These are phyloP conservation scores for Branchinecta lindahli DNA, from an alignment of 1,140 invertebrate genomes.

Conservation along the genomic window DNA sequence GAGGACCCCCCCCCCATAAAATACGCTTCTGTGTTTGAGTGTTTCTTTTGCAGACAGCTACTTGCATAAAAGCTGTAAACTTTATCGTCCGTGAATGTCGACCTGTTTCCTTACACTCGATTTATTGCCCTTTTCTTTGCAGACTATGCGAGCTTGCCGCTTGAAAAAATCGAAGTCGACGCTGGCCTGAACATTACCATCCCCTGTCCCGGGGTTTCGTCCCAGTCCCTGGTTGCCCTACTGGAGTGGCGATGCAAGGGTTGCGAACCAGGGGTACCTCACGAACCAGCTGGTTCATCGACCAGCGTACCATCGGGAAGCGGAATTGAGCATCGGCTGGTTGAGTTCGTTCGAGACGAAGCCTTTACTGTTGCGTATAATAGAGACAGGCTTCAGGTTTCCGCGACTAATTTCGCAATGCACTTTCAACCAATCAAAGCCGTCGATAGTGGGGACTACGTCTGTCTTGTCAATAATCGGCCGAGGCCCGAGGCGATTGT, in stretches of 20 bases:
- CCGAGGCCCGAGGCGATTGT: conserved; percentile 44
- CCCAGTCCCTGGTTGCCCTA: conserved; percentile 41
- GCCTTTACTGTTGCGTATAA: conserved; percentile 38
- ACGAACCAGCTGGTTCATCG: not conserved
- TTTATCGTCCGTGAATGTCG: no score
- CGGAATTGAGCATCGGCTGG: conserved; percentile 27
- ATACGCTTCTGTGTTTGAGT: not conserved
- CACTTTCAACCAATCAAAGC: conserved; percentile 43
- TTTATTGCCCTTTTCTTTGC: conserved; percentile 14
- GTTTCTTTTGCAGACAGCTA: no score
- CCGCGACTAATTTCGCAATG: conserved; percentile 43
- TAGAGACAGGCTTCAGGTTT: conserved; percentile 38
- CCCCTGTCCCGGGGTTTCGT: conserved; percentile 45
- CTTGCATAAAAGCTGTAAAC: no score
- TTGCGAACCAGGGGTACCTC: conserved; percentile 21
- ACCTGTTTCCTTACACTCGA: no score
- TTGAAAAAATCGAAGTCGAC: conserved; percentile 40
- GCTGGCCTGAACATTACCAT: conserved; percentile 47
- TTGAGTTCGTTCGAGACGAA: conserved; percentile 37
- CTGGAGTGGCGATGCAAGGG: conserved; percentile 43
- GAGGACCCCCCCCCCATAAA: not conserved
- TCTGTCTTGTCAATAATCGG: conserved; percentile 48
- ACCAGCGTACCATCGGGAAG: not conserved
- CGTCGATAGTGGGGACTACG: conserved; percentile 46
- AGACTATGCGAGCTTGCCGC: conserved; percentile 39